These are phyloP conservation scores for Oligia fasciuncula DNA, from an alignment of 2,888 invertebrate species.

Conservation along the genomic window DNA sequence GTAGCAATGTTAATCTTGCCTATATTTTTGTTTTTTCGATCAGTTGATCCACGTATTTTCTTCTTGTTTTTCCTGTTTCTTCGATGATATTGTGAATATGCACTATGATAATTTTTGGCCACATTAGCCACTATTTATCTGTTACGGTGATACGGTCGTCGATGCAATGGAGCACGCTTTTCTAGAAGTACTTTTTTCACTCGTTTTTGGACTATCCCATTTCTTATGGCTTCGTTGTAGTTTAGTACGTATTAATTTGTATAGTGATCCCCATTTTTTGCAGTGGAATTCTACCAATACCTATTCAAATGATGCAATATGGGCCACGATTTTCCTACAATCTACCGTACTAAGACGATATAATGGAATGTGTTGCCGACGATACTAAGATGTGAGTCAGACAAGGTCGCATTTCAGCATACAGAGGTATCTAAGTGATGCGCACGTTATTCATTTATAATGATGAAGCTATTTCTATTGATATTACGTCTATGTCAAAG, in stretches of 20 bases:
- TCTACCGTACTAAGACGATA: background rate
- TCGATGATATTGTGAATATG: background rate
- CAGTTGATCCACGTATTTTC: background rate
- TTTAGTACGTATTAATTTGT: background rate
- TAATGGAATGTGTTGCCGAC: background rate
- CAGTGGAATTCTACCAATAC: background rate
- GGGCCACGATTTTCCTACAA: constrained; percentile 1
- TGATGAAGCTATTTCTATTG: constrained; percentile 14
- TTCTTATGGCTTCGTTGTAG: background rate
- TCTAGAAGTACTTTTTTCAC: background rate
- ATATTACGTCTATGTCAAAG: constrained; percentile 25
- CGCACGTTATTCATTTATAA: constrained; percentile 3
- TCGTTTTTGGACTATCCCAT: background rate
- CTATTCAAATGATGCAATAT: constrained; percentile 1
- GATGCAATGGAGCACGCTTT: background rate
- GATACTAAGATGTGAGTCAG: constrained; percentile 1
- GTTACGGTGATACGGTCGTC: no score
- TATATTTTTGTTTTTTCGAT: background rate
- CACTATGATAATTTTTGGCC: background rate
- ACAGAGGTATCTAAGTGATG: constrained; percentile 25
- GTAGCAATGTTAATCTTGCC: background rate
- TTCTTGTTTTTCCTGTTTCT: background rate
- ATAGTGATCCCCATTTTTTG: background rate
- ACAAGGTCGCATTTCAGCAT: constrained; percentile 30
- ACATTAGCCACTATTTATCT: background rate